Percentiles rank a stretch among this genome's conserved stretches.
Conservation (phyloP, 2,888 invertebrate genomes). For the Pristionchus maxplancki region DNA sequence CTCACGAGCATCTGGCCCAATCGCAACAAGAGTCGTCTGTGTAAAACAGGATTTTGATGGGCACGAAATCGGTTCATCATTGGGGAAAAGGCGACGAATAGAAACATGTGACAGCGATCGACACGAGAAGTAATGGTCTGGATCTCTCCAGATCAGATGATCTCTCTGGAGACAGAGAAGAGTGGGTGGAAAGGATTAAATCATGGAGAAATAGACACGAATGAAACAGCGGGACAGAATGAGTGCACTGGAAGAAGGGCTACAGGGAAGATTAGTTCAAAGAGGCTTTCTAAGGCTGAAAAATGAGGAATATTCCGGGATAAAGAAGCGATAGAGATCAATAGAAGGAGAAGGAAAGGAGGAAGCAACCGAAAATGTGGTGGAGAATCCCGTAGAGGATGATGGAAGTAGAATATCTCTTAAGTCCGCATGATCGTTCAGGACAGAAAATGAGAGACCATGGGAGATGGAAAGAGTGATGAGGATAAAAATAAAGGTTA, state of each 20-base stretch:
- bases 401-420: neutral
- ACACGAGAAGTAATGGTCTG: neutral
- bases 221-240: neutral
- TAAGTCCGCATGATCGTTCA: too few species aligned
- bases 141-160: neutral
- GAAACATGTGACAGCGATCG: constrained; percentile 26
- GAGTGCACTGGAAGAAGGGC: neutral
- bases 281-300: too few species aligned
- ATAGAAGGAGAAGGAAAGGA: neutral
- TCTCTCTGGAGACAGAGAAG: neutral
- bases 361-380: neutral
- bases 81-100: neutral
- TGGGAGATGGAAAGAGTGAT: neutral
- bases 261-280: neutral
- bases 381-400: neutral
- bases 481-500: neutral
- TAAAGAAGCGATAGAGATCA: constrained; percentile 36
- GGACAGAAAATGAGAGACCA: neutral
- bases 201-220: neutral
- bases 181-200: neutral
- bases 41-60: constrained; percentile 14
- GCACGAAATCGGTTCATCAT: constrained; percentile 33
- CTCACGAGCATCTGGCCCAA: constrained; percentile 16
- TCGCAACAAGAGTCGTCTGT: constrained; percentile 27
- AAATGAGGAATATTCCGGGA: neutral